Conservation (phyloP, 1,140 invertebrate species). For the Solenopsis invicta region DNA sequence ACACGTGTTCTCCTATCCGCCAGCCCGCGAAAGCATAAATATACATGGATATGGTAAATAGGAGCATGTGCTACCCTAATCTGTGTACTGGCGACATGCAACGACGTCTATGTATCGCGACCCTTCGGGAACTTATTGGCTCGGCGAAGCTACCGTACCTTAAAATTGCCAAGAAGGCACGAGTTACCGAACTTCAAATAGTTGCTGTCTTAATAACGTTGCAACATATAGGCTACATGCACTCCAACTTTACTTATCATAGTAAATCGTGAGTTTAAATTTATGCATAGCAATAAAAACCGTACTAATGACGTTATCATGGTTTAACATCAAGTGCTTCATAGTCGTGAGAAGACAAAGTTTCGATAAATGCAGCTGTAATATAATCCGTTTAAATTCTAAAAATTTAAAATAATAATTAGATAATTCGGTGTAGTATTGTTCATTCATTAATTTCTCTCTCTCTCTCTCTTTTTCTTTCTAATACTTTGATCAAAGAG, state of each 20-base stretch:
- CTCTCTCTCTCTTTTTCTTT: neutral
- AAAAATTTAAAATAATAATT: slow-evolving; percentile 2
- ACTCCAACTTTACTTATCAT: slow-evolving; percentile 5
- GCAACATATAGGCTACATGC: neutral
- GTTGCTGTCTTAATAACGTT: neutral
- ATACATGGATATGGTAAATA: slow-evolving; percentile 77
- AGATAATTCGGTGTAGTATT: neutral
- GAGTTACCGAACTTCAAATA: neutral
- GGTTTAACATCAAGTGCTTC: neutral
- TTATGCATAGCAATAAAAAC: neutral
- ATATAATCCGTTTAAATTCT: neutral
- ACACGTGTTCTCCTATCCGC: slow-evolving; percentile 63
- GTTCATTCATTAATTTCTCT: slow-evolving; percentile 6
- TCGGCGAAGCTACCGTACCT: slow-evolving; percentile 20
- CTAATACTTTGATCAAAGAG: neutral
- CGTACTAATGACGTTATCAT: neutral
- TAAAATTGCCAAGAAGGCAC: slow-evolving; percentile 22
- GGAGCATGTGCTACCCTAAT: slow-evolving; percentile 71
- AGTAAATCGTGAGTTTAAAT: neutral
- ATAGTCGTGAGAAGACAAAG: neutral
- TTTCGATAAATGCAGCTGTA: neutral
- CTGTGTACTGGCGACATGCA: slow-evolving; percentile 34
- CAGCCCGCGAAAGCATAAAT: slow-evolving; percentile 66
- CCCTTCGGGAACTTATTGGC: slow-evolving; percentile 44
- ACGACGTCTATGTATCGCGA: slow-evolving; percentile 32